Base-by-base conservation (phyloP, 1,140 invertebrate genomes). In the Acromyrmex echinatior region DNA sequence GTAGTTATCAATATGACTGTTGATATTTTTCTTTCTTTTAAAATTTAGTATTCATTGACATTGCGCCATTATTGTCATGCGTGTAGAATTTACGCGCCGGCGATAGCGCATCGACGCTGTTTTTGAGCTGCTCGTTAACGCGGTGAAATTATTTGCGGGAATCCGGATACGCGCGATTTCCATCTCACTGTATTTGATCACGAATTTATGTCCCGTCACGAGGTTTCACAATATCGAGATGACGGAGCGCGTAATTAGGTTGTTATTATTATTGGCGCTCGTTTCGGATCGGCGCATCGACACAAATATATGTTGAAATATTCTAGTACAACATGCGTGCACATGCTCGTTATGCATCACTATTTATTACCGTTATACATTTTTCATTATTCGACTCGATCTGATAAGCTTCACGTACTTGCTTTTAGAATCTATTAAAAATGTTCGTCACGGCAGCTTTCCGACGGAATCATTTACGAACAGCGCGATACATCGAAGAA, bases 101-200 rank as follows among this genome's bases (percentile, higher is more conserved):
- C 35, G 51, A 9, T 31, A 28, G 14, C 80, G 68, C 53, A n/a
- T 62, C 18, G 68, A 18, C 56, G 45, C 80, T 74, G 76, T 89
- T 89, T 86, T 86, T 85, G 58, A 58, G 21, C 18, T 71, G 31
- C 45, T 89, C 74, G 78, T 86, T 89, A 89, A 78, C 71, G 63
- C 49, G 74, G 45, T 39, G 25, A 58, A 39, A 45, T 70, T 73
- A 62, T 77, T 82, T 77, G 74, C 65, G 39, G 9, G 51, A 74
- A 76, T 87, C 65, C 85, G 80, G 63, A 89, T 78, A 79, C n/a
- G 84, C 63, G 65, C 76, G 76, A 76, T 89, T 86, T 90, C 77
- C 77, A 87, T 87, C 62, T 60, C 76, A 25, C 81, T 25, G 28
- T 86, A 87, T 74, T 90, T 78, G 63, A 82, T 73, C 63, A 66